Base-by-base conservation (phyloP, 2,888 invertebrate genomes). In the Melinaea marsaeus region DNA sequence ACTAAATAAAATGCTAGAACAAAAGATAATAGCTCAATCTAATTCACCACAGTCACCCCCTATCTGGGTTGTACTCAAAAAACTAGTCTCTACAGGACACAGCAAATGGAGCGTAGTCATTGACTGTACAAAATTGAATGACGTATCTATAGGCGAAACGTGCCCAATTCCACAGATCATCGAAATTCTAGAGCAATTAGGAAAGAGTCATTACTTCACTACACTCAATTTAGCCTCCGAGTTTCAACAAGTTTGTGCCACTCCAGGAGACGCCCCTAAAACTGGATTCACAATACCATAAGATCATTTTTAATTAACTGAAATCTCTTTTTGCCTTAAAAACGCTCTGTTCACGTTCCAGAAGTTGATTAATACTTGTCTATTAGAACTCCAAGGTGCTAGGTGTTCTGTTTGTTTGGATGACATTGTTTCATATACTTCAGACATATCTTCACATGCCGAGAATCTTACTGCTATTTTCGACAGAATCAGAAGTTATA, bases 131-230 rank as follows among this genome's bases (percentile, higher is more conserved):
- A 69, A 70, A 35, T 32, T 75, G 0, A 76, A 74, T 51, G 70
- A 74, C 9, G 62, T 71, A 1, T 71, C 69, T 5, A 63, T 72
- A 0, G 69, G 67, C 1, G 72, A 72, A 7, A 58, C 57, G 2
- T 73, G 73, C 45, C 73, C 73, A 0, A 68, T 74, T 3, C 74
- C 74, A 0, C 63, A 73, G 7, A 76, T 74, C 0, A 48, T 60
- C 0, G 74, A 76, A 57, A 68, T 73, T 0, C 34, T 75, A 4
- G 73, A 74, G 34, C 72, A 70, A 42, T 46, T 72, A 47, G 72
- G 71, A 0, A 63, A 68, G 1, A 58, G 64, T 9, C 68, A 71
- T 58, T 73, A 72, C 42, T 72, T 69, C 13, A 22, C 47, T 1
- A 67, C 65, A 2, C 37, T 67, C 3, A 7, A 37, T 37, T 37